Evolutionary conservation across 2,113 vertebrate genomes (phyloP), one percentile per base, ranked within the genome.

Genomic region (Paradisaea rubra): DNA sequence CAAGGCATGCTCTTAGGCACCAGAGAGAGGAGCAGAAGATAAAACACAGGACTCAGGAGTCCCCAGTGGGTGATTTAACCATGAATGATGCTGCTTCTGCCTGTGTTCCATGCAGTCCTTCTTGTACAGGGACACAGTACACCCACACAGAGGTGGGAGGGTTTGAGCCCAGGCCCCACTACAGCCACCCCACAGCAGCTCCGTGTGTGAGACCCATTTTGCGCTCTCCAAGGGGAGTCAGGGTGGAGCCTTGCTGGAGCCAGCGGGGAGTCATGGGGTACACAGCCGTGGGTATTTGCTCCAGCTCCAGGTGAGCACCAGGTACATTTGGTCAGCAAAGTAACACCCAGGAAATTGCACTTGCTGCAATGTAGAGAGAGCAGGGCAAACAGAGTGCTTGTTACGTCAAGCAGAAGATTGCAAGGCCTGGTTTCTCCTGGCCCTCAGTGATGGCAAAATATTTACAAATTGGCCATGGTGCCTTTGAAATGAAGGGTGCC

Each of bases 311-410:
- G 13, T 27, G 23, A 91, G 37, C 20, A 7, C 13, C 53, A 31
- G 22, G 49, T 31, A 30, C 3, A 0, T 42, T 27, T 80, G 50
- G 15, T 41, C 30, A 72, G 47, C 41, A 73, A 52, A 81, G 11
- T 18, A 30, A 76, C 2, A 2, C 20, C 15, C 41, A 53, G 81
- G 41, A 80, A 63, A 68, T 66, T 49, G 18, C 33, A 37, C 8
- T 30, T 39, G 24, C 37, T 2, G 6, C 39, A 33, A 8, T 0
- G 0, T 3, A 37, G 28, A 0, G 4, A 77, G 74, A 82, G n/a
- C 1, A 3, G 16, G 27, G 13, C 44, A 71, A 73, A n/a, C n/a
- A 81, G 28, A 37, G 11, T 11, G 11, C 28, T 30, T 47, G n/a
- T 18, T 56, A 15, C 22, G 31, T 44, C 37, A 13, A n/a, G 52